Conservation (phyloP, 2,113 vertebrate species). For the Electrona antarctica region DNA sequence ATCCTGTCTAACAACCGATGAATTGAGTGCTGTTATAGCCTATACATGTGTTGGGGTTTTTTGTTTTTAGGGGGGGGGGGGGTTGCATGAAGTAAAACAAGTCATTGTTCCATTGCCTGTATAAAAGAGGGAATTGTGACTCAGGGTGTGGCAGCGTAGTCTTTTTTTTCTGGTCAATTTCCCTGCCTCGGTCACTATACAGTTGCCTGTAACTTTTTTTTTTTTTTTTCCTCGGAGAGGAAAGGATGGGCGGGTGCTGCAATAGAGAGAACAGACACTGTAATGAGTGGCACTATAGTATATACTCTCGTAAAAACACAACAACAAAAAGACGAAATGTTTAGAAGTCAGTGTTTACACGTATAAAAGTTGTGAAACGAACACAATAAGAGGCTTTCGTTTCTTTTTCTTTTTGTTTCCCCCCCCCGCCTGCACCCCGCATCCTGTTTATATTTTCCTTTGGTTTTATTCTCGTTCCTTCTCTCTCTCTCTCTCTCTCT, state of each 20-base stretch:
- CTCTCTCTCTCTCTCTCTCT: neutral
- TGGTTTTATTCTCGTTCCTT: neutral
- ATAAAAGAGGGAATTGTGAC: constrained; percentile 62
- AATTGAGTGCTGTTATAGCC: neutral
- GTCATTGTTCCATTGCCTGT: constrained; percentile 54
- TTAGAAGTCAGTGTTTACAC: neutral
- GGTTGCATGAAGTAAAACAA: constrained; percentile 42
- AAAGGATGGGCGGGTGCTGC: constrained; percentile 24
- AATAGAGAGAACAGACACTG: too few relatives aligned
- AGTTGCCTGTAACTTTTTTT: constrained; percentile 33
- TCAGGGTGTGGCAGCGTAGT: constrained; percentile 69
- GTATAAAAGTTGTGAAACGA: too few relatives aligned
- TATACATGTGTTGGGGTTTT: constrained; percentile 36
- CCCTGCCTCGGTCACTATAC: constrained; percentile 33
- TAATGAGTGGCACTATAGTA: neutral
- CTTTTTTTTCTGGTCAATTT: constrained; percentile 48
- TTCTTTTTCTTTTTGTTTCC: neutral
- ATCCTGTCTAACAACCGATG: constrained; percentile 6
- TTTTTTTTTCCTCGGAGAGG: constrained; percentile 11
- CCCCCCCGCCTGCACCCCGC: too few relatives aligned
- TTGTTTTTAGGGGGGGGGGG: too few relatives aligned
- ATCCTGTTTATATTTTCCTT: too few relatives aligned
- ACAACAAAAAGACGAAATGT: too few relatives aligned
- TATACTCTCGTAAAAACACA: neutral
- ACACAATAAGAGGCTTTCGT: neutral